A percentile compares a stretch with the other conserved stretches of the same genome.
These are phyloP conservation scores for Anneissia japonica DNA, from an alignment of 35 echinoderm and acorn worm species.

Conservation along the genomic window DNA sequence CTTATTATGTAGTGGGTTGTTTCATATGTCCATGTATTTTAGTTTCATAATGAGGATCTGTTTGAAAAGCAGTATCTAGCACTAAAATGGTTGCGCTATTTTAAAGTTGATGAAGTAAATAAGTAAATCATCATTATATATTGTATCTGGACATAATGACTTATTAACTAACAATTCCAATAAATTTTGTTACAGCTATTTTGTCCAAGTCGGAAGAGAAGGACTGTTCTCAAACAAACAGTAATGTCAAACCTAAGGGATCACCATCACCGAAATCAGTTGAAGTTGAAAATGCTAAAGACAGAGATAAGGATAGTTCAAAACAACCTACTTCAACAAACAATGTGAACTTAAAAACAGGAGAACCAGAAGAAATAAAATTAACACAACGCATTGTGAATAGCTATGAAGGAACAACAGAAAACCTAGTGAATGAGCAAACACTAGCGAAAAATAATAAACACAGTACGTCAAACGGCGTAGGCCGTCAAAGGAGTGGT, in stretches of 20 bases:
- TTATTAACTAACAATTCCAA: neutral
- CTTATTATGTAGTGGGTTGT: too few relatives aligned
- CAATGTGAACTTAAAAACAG: neutral
- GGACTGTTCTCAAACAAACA: neutral
- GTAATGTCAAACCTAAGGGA: neutral
- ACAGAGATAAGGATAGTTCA: neutral
- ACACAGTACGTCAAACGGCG: slow-evolving; percentile 7
- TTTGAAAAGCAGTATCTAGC: too few relatives aligned
- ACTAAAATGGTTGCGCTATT: too few relatives aligned
- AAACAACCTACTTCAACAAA: neutral
- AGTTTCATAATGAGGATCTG: too few relatives aligned
- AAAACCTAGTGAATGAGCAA: slow-evolving; percentile 91
- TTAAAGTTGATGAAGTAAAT: too few relatives aligned
- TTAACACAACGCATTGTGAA: slow-evolving; percentile 81
- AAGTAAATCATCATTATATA: too few relatives aligned
- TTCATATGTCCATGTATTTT: too few relatives aligned
- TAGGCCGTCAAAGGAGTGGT: neutral
- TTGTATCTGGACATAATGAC: too few relatives aligned
- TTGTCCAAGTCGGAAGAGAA: neutral
- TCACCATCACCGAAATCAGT: neutral
- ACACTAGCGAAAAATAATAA: slow-evolving; percentile 77
- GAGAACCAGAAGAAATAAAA: slow-evolving; percentile 48
- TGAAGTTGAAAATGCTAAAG: neutral
- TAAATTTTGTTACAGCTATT: neutral
- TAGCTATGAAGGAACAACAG: slow-evolving; percentile 64